These are phyloP conservation scores for Campoletis sonorensis DNA, from an alignment of 1,140 invertebrate genomes.

Conservation along the genomic window DNA sequence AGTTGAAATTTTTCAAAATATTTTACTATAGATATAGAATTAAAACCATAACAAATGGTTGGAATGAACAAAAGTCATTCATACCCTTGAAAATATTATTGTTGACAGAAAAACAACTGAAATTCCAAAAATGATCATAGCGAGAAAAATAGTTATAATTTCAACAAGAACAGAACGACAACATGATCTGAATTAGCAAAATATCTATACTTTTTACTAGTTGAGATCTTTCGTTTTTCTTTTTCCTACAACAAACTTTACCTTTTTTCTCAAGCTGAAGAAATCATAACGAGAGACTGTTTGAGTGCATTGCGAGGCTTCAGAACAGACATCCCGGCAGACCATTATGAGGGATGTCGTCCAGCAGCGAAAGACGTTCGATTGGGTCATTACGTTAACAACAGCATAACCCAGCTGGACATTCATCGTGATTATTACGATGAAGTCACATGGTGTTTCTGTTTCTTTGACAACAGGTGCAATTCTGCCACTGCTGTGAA, in stretches of 20 bases:
- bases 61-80: no score
- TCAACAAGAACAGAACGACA: no score
- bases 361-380: constrained; percentile 87
- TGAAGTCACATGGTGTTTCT: constrained; percentile 92
- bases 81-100: no score
- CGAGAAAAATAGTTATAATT: background rate
- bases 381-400: constrained; percentile 91
- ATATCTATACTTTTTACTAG: no score
- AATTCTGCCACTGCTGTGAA: constrained; percentile 77
- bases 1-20: background rate
- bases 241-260: no score
- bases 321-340: constrained; percentile 92
- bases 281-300: constrained; percentile 90
- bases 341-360: constrained; percentile 93
- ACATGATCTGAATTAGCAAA: no score
- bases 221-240: no score
- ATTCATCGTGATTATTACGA: constrained; percentile 90
- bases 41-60: no score
- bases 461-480: constrained; percentile 93
- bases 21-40: no score
- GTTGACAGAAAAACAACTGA: no score
- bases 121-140: no score
- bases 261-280: constrained; percentile 82
- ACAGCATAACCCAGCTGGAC: constrained; percentile 90
- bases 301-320: constrained; percentile 86